phyloP scores from a whole-genome alignment of 2,797 vertebrate genomes.

The Hirundo rustica region DNA sequence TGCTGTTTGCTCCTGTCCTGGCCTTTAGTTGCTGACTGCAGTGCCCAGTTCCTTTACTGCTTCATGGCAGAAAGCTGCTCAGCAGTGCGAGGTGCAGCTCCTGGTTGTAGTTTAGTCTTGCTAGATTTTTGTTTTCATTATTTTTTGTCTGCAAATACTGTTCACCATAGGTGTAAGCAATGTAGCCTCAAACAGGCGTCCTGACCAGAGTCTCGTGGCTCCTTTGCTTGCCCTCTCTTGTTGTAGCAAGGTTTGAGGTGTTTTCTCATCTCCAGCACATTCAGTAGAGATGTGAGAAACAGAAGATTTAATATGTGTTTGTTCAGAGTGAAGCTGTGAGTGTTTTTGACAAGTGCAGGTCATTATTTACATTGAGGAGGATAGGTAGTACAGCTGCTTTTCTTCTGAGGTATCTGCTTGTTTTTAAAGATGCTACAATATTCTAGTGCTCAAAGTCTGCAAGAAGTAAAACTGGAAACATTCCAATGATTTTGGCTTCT shows the following conservation, averaged over 20 bases:
- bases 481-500: neutral
- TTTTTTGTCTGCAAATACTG: neutral
- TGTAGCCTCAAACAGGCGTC: neutral
- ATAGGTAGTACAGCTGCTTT: neutral
- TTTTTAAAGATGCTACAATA: neutral
- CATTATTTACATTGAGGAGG: neutral
- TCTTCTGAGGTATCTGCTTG: neutral
- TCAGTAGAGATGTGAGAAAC: neutral
- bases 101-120: neutral
- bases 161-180: accelerated
- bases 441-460: neutral
- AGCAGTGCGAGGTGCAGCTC: neutral
- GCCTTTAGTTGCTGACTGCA: neutral
- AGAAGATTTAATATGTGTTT: neutral
- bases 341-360: neutral
- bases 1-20: neutral
- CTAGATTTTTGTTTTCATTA: neutral
- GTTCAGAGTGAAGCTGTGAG: neutral
- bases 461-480: neutral
- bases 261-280: neutral
- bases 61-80: neutral
- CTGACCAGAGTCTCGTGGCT: neutral
- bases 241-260: neutral
- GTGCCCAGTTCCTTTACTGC: neutral
- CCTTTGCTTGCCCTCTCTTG: neutral